These are phyloP conservation scores for Campoplex capitator DNA, from an alignment of 2,888 invertebrate species.

Conservation along the genomic window DNA sequence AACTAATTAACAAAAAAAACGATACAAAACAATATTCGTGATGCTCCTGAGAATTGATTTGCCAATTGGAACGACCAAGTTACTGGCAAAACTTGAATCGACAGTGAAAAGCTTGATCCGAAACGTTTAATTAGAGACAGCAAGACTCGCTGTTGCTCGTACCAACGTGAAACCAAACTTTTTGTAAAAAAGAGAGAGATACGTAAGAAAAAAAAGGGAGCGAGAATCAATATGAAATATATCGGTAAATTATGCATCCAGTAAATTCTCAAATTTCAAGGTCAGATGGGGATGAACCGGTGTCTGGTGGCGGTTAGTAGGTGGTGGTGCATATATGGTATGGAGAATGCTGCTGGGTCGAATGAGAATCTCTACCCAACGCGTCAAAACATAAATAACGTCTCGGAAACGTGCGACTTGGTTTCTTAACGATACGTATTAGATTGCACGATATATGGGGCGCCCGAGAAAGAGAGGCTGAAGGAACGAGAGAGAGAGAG, in stretches of 20 bases:
- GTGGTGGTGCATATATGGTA: constrained; percentile 35
- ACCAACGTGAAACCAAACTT: neutral
- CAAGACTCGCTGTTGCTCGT: neutral
- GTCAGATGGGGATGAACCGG: constrained; percentile 61
- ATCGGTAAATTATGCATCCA: constrained; percentile 50
- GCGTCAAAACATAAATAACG: constrained; percentile 74
- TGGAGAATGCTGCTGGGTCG: constrained; percentile 30
- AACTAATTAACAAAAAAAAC: neutral
- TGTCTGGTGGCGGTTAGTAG: constrained; percentile 52
- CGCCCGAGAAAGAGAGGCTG: constrained; percentile 44
- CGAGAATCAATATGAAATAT: neutral
- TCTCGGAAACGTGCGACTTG: constrained; percentile 70
- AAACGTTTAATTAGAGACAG: neutral
- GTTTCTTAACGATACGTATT: constrained; percentile 72
- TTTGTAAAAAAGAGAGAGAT: neutral
- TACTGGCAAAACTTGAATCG: neutral
- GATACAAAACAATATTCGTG: neutral
- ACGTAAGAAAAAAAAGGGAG: neutral
- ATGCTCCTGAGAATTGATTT: neutral
- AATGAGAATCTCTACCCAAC: constrained; percentile 55
- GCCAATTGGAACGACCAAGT: neutral
- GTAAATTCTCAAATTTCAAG: constrained; percentile 59
- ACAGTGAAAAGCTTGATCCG: neutral
- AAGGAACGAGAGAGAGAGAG: constrained; percentile 6
- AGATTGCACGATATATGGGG: constrained; percentile 74